A percentile compares a stretch with the other conserved stretches of the same genome.
Evolutionary conservation across 37 sponge, comb jelly and placozoan genomes (phyloP).

Genomic region (Geodia barretti): DNA sequence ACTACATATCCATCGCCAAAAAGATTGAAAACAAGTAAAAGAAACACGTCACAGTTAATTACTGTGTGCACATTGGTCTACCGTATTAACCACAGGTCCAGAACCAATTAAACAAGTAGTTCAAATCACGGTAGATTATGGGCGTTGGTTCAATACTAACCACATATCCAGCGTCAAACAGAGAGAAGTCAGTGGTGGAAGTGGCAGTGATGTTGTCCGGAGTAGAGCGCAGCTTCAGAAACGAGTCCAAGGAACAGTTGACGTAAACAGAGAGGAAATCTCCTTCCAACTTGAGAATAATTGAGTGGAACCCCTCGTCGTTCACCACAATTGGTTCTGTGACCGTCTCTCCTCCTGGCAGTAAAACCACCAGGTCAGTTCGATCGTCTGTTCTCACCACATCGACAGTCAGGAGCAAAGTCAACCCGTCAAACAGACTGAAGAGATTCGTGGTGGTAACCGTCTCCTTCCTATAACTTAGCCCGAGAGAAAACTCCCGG

Average conservation of each 20-base stretch:
- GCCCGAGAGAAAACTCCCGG: not conserved
- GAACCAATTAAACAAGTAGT: too few relatives aligned
- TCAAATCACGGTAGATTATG: too few relatives aligned
- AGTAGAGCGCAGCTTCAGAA: not conserved
- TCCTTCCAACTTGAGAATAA: not conserved
- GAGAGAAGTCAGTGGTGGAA: not conserved
- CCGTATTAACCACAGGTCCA: too few relatives aligned
- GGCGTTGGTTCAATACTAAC: too few relatives aligned
- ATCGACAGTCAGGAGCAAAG: not conserved
- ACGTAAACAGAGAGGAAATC: not conserved
- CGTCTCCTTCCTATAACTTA: not conserved
- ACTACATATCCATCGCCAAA: too few relatives aligned
- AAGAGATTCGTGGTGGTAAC: not conserved
- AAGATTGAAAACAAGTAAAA: too few relatives aligned
- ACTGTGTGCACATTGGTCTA: too few relatives aligned
- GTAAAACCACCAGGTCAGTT: not conserved
- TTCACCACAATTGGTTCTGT: not conserved
- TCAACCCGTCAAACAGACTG: not conserved
- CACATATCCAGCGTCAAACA: not conserved
- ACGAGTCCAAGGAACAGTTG: not conserved
- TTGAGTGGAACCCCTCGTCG: not conserved
- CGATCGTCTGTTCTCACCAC: not conserved
- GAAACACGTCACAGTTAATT: too few relatives aligned
- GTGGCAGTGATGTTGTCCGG: not conserved
- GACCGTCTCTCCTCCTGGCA: not conserved